A percentile compares a stretch with the other conserved stretches of the same genome.
phyloP scores from a whole-genome alignment of 1,140 invertebrate species.

The Chymomyza costata region DNA sequence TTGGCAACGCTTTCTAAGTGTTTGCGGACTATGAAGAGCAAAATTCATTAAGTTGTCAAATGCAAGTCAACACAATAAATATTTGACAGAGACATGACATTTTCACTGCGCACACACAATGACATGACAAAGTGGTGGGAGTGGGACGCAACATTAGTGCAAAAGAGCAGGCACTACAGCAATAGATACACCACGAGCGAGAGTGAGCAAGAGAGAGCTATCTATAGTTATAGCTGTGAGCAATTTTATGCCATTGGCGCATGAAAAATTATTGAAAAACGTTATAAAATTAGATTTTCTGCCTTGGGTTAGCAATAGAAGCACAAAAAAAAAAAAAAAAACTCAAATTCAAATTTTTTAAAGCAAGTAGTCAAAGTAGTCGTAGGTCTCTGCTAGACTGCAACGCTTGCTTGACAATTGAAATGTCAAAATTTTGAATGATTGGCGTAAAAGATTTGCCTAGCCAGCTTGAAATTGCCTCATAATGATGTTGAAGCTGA shows the following conservation, averaged over 20 bases:
- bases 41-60: constrained; percentile 74
- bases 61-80: constrained; percentile 70
- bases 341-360: too few species aligned
- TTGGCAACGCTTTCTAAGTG: not conserved
- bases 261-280: constrained; percentile 37
- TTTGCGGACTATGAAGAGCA: constrained; percentile 8
- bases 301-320: constrained; percentile 8
- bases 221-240: not conserved
- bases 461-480: too few species aligned
- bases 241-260: constrained; percentile 22
- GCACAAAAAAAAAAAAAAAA: constrained; percentile 10
- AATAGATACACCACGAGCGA: too few species aligned
- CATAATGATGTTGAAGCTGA: too few species aligned
- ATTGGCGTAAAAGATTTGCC: constrained; percentile 28
- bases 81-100: constrained; percentile 61
- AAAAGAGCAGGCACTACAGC: not conserved
- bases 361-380: too few species aligned
- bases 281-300: constrained; percentile 14
- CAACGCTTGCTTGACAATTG: too few species aligned
- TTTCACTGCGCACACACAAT: constrained; percentile 16
- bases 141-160: too few species aligned
- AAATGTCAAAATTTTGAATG: constrained; percentile 25
- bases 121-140: not conserved
- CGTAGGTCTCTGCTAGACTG: too few species aligned
- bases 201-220: constrained; percentile 1